These are phyloP conservation scores for Macropodus opercularis DNA, from an alignment of 2,797 vertebrate species.

Conservation along the genomic window DNA sequence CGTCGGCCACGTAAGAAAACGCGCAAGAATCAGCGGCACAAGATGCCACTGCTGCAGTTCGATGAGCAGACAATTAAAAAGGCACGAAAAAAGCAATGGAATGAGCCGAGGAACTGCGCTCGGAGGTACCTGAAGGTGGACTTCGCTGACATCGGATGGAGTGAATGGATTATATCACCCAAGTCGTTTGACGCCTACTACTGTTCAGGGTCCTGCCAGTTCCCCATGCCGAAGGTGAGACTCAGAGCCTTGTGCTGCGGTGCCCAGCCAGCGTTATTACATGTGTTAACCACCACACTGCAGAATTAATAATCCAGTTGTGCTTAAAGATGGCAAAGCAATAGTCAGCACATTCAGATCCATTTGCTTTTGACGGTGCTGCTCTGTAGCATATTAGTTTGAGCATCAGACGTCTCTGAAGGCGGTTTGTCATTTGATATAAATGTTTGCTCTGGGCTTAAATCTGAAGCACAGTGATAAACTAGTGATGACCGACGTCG, in stretches of 20 bases:
- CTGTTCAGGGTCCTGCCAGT: conserved; percentile 96
- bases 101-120: conserved; percentile 88
- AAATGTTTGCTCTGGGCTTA: conserved; percentile 24
- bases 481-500: neutral
- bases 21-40: conserved; percentile 86
- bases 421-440: conserved; percentile 22
- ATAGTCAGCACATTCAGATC: too few relatives aligned
- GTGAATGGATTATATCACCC: conserved; percentile 98
- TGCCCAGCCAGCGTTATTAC: neutral
- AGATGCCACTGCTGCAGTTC: conserved; percentile 91
- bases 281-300: too few relatives aligned
- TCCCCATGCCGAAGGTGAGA: conserved; percentile 96
- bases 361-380: conserved; percentile 3
- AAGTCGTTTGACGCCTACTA: conserved; percentile 97
- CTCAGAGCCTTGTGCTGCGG: neutral
- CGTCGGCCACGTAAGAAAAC: conserved; percentile 88
- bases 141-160: conserved; percentile 99
- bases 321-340: too few relatives aligned
- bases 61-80: conserved; percentile 95
- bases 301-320: too few relatives aligned
- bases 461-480: conserved; percentile 15
- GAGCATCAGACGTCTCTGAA: conserved; percentile 22
- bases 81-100: conserved; percentile 94
- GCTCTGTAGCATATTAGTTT: conserved; percentile 11
- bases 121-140: conserved; percentile 96